These are phyloP conservation scores for Zoanthus gigantus DNA, from an alignment of 92 coral and sea anemone genomes.

Conservation along the genomic window DNA sequence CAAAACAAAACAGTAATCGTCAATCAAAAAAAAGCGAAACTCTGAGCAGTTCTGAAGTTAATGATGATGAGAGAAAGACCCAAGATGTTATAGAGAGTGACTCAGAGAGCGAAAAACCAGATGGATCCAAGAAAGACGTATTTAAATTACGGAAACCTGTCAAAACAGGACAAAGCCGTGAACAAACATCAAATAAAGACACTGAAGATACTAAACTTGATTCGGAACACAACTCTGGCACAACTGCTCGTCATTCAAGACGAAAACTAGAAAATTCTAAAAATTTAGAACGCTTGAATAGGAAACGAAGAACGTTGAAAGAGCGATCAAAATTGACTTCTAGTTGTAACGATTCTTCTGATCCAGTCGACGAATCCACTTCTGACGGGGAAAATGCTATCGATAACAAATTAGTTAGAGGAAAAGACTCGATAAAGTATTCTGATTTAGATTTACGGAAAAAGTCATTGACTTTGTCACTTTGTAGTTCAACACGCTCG, in stretches of 20 bases:
- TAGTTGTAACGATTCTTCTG: constrained; percentile 48
- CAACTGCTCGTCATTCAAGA: constrained; percentile 33
- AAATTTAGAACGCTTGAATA: constrained; percentile 18
- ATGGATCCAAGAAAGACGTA: constrained; percentile 44
- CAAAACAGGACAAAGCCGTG: constrained; percentile 19
- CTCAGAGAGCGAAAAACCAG: constrained; percentile 54
- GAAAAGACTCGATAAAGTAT: constrained; percentile 64
- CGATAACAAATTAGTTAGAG: constrained; percentile 56
- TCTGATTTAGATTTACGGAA: constrained; percentile 85
- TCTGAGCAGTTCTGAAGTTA: constrained; percentile 43
- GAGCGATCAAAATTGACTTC: constrained; percentile 15
- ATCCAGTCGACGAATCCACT: constrained; percentile 72
- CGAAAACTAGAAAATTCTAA: constrained; percentile 29
- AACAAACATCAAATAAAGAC: constrained; percentile 25
- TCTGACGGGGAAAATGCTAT: constrained; percentile 68
- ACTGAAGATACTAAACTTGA: constrained; percentile 30
- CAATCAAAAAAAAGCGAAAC: constrained; percentile 23
- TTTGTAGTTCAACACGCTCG: constrained; percentile 73
- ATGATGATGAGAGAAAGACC: constrained; percentile 40
- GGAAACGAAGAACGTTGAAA: constrained; percentile 40
- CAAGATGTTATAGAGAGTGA: constrained; percentile 48
- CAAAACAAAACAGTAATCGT: constrained; percentile 11
- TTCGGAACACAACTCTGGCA: constrained; percentile 17
- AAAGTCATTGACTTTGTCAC: constrained; percentile 80
- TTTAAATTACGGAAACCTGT: constrained; percentile 24